phyloP scores from a whole-genome alignment of 2,797 vertebrate species.

The Poeciliopsis presidionis region DNA sequence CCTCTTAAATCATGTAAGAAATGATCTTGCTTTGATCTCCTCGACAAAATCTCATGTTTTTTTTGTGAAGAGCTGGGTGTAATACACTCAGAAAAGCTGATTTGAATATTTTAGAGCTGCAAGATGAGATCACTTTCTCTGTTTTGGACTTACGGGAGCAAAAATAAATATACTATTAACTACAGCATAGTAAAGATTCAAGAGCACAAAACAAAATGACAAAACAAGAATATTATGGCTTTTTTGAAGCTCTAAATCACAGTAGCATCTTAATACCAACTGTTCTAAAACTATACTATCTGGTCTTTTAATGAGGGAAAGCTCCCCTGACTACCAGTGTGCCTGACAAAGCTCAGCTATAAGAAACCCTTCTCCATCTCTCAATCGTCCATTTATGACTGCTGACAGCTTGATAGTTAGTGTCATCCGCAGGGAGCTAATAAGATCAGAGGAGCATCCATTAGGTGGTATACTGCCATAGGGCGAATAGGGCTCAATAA shows the following conservation, averaged over 20 bases:
- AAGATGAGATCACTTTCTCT: not conserved
- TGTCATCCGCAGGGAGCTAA: constrained; percentile 19
- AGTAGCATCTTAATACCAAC: not conserved
- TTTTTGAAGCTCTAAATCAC: not conserved
- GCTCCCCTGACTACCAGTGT: not conserved
- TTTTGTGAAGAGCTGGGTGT: not conserved
- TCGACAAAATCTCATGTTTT: not conserved
- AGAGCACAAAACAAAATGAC: not conserved
- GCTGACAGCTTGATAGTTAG: constrained; percentile 19
- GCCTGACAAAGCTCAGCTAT: constrained; percentile 10
- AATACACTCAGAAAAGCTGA: not conserved
- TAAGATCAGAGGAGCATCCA: constrained; percentile 37
- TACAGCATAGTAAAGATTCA: not conserved
- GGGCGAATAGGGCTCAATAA: constrained; percentile 61
- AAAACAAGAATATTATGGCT: not conserved
- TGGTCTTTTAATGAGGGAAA: not conserved
- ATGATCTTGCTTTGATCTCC: not conserved
- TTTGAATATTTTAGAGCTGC: not conserved
- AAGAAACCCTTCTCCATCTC: constrained; percentile 13
- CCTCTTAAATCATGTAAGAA: not conserved
- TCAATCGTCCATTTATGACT: constrained; percentile 10
- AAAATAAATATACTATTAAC: not conserved
- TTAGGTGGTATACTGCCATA: constrained; percentile 39
- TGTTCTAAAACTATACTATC: not conserved
- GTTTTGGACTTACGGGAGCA: too few relatives aligned